A percentile compares a stretch with the other conserved stretches of the same genome.
These are phyloP conservation scores for Nasua narica DNA, from an alignment of 2,797 vertebrate species.

Conservation along the genomic window DNA sequence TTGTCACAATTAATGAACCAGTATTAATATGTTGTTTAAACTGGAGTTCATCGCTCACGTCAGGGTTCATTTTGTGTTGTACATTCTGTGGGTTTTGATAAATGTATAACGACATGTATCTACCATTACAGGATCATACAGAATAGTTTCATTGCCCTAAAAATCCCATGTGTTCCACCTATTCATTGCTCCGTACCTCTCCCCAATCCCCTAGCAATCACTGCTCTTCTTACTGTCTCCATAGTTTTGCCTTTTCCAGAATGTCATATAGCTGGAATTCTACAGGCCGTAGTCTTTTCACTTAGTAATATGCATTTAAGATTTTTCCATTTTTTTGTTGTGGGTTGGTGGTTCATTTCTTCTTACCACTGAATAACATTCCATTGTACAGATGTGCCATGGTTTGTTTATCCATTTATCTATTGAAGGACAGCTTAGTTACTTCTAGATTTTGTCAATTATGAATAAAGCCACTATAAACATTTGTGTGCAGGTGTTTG, in stretches of 20 bases:
- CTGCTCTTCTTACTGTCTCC: not conserved
- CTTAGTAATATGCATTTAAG: not conserved
- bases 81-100: not conserved
- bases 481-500: not conserved
- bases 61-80: not conserved
- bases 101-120: not conserved
- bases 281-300: not conserved
- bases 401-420: not conserved
- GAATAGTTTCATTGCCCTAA: not conserved
- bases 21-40: not conserved
- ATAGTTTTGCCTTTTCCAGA: not conserved
- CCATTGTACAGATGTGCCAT: not conserved
- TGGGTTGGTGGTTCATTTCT: not conserved
- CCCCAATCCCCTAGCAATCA: not conserved
- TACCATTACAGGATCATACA: not conserved
- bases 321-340: not conserved
- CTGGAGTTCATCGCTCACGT: not conserved
- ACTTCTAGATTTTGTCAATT: not conserved
- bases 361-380: not conserved
- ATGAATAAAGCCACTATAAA: not conserved
- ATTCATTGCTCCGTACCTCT: not conserved
- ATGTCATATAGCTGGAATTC: not conserved
- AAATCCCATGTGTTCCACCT: not conserved
- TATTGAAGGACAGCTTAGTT: not conserved
- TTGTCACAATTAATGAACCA: not conserved